Evolutionary conservation across 2,113 vertebrate species (phyloP).

Genomic region (Bufo gargarizans): DNA sequence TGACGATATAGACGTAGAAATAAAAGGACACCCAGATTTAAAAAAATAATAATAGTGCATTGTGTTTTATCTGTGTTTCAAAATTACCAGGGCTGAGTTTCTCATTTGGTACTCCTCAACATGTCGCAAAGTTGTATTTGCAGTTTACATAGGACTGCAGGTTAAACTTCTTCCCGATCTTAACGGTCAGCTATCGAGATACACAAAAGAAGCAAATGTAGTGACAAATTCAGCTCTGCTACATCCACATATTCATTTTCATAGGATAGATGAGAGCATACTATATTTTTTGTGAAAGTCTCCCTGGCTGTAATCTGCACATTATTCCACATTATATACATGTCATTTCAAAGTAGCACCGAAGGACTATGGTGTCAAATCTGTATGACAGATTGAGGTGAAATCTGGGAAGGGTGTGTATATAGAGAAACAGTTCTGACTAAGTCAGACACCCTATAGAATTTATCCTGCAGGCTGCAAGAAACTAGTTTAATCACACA

Average conservation of each 20-base stretch:
- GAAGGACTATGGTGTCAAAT: conserved; percentile 96
- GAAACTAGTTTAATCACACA: conserved; percentile 69
- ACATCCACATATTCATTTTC: background rate
- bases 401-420: conserved; percentile 88
- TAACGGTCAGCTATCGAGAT: background rate
- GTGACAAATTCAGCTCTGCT: background rate
- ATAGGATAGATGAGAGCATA: conserved; percentile 59
- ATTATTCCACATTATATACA: conserved; percentile 98
- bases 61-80: no score
- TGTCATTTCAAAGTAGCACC: conserved; percentile 92
- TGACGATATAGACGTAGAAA: no score
- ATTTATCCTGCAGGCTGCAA: conserved; percentile 84
- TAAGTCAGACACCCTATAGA: conserved; percentile 83
- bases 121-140: background rate
- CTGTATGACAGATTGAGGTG: conserved; percentile 99
- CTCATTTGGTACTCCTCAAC: no score
- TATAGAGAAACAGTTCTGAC: conserved; percentile 84
- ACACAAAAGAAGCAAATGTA: no score
- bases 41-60: no score
- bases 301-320: conserved; percentile 93
- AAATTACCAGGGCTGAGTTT: no score
- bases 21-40: no score
- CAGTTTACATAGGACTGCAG: background rate
- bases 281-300: conserved; percentile 68
- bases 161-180: background rate